Evolutionary conservation across 2,113 vertebrate species (phyloP).

Genomic region (Oriolus oriolus): DNA sequence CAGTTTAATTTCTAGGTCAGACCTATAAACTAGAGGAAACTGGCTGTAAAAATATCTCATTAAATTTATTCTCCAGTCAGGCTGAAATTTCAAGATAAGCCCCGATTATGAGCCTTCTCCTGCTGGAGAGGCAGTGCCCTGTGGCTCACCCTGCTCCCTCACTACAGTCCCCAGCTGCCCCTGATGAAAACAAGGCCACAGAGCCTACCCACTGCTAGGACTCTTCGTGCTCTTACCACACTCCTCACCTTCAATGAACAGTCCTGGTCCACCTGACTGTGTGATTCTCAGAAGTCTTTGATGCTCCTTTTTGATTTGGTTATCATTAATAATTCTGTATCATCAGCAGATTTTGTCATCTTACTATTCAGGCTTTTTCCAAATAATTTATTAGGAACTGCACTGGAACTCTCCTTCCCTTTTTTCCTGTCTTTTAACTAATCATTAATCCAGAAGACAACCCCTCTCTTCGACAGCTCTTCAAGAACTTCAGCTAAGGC

Average conservation of each 20-base stretch:
- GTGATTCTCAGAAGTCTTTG: background rate
- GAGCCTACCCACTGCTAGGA: background rate
- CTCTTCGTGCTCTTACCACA: background rate
- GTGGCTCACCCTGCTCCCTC: background rate
- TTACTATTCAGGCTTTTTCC: background rate
- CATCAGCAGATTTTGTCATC: background rate
- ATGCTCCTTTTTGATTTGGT: background rate
- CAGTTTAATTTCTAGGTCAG: background rate
- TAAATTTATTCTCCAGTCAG: background rate
- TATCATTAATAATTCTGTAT: background rate
- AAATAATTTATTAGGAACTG: background rate
- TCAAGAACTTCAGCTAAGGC: background rate
- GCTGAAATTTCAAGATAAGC: background rate
- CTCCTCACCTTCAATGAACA: background rate
- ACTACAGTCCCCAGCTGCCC: background rate
- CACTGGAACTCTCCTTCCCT: background rate
- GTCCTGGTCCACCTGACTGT: background rate
- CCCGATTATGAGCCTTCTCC: background rate
- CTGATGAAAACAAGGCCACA: background rate
- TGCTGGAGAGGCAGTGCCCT: background rate
- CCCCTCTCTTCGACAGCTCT: background rate
- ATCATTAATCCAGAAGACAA: background rate
- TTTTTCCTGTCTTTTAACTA: background rate
- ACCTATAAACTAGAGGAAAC: background rate
- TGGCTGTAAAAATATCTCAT: background rate